phyloP scores from a whole-genome alignment of 2,888 invertebrate species.

The Fragum sueziense region DNA sequence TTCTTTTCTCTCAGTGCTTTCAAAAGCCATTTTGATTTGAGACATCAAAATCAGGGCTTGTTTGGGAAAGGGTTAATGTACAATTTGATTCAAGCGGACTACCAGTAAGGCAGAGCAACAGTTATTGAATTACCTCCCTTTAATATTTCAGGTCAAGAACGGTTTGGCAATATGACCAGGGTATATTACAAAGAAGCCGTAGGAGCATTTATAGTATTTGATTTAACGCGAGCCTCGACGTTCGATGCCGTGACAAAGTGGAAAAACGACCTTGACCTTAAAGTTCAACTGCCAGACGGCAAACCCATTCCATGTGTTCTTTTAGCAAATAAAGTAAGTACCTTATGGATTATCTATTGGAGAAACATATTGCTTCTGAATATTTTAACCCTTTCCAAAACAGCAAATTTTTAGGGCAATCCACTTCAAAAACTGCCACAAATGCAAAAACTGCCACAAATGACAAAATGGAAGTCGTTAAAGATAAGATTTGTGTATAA shows the following conservation, averaged over 20 bases:
- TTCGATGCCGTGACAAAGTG: constrained; percentile 85
- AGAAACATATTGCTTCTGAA: too few species aligned
- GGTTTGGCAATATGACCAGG: constrained; percentile 86
- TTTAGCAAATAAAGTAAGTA: constrained; percentile 85
- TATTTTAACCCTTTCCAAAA: too few species aligned
- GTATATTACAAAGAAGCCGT: constrained; percentile 86
- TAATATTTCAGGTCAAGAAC: constrained; percentile 84
- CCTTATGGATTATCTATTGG: neutral
- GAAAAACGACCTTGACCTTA: constrained; percentile 86
- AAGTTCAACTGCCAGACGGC: constrained; percentile 84
- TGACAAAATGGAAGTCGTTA: too few species aligned
- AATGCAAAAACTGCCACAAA: too few species aligned
- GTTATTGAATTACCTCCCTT: too few species aligned
- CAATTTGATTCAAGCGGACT: too few species aligned
- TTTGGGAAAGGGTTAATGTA: neutral
- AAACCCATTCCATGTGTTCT: constrained; percentile 85
- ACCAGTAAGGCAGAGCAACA: too few species aligned
- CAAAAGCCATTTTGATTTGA: too few species aligned
- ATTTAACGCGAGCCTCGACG: constrained; percentile 85
- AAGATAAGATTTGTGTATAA: too few species aligned
- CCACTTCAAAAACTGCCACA: too few species aligned
- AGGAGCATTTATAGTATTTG: constrained; percentile 84
- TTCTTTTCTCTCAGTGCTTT: too few species aligned
- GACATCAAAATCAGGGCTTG: neutral
- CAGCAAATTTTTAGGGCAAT: too few species aligned